Evolutionary conservation across 53 echinoderm and acorn worm genomes (phyloP).

Genomic region (Stichopus horrens): DNA sequence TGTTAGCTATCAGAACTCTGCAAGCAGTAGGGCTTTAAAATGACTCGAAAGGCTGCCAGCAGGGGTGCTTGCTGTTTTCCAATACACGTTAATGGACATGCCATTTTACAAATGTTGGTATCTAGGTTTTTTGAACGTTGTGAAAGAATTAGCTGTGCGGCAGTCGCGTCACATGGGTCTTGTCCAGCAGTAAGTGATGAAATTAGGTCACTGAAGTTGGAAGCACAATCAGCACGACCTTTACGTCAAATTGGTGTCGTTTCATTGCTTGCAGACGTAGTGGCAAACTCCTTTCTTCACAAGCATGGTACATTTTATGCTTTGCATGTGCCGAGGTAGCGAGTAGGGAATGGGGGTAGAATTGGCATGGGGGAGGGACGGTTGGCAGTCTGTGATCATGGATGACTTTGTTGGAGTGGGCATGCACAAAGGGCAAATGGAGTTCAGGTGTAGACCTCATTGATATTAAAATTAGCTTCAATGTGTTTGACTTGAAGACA

Average conservation of each 20-base stretch:
- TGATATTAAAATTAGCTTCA: too few species aligned
- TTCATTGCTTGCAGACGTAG: background rate
- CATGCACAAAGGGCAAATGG: too few species aligned
- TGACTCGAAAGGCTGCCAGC: conserved; percentile 14
- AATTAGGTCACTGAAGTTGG: conserved; percentile 1
- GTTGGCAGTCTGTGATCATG: too few species aligned
- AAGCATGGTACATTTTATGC: background rate
- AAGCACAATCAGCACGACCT: background rate
- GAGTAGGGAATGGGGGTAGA: too few species aligned
- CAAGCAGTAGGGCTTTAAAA: conserved; percentile 22
- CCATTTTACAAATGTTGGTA: conserved; percentile 27
- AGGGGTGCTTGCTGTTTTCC: background rate
- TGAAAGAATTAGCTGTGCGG: conserved; percentile 1
- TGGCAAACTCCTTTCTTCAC: background rate
- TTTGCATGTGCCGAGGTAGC: too few species aligned
- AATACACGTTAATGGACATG: conserved; percentile 18
- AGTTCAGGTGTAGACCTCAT: too few species aligned
- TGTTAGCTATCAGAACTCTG: background rate
- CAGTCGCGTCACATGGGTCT: background rate
- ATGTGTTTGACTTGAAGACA: too few species aligned
- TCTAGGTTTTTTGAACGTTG: conserved; percentile 14
- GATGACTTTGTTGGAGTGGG: too few species aligned
- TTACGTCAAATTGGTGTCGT: background rate
- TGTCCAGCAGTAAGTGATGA: background rate
- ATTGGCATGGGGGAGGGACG: too few species aligned